Conservation (phyloP, 2,888 invertebrate genomes). For the Dione juno region DNA sequence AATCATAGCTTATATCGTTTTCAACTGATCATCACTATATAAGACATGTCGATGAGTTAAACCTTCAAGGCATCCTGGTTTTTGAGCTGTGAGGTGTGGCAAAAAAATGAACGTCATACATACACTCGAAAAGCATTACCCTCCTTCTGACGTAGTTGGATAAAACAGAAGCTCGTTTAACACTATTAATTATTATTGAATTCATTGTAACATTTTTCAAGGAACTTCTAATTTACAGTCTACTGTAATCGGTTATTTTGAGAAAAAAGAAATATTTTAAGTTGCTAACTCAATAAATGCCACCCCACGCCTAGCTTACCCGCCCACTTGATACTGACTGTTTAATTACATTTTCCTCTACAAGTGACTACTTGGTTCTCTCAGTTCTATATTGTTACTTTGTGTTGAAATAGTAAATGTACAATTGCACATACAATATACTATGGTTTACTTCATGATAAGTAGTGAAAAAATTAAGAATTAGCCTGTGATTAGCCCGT, state of each 20-base stretch:
- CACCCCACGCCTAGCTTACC: neutral
- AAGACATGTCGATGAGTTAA: too few relatives aligned
- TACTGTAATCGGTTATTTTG: neutral
- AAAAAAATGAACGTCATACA: too few relatives aligned
- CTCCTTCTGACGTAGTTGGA: too few relatives aligned
- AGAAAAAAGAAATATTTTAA: slow-evolving; percentile 8
- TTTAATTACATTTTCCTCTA: slow-evolving; percentile 21
- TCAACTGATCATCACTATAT: too few relatives aligned
- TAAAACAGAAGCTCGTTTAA: too few relatives aligned
- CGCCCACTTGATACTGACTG: slow-evolving; percentile 3
- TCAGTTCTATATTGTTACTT: neutral
- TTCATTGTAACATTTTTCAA: neutral
- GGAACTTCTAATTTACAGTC: neutral
- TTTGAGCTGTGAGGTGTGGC: too few relatives aligned
- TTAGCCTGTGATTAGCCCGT: neutral
- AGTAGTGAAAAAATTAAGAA: too few relatives aligned
- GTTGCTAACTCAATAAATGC: slow-evolving; percentile 10
- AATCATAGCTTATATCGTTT: too few relatives aligned
- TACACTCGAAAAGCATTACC: too few relatives aligned
- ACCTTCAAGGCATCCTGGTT: too few relatives aligned
- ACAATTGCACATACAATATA: too few relatives aligned
- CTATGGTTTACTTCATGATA: too few relatives aligned
- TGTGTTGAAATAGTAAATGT: neutral
- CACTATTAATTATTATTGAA: neutral
- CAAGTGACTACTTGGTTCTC: neutral